Conservation (phyloP, 2,113 vertebrate genomes). For the Thamnophis sirtalis region DNA sequence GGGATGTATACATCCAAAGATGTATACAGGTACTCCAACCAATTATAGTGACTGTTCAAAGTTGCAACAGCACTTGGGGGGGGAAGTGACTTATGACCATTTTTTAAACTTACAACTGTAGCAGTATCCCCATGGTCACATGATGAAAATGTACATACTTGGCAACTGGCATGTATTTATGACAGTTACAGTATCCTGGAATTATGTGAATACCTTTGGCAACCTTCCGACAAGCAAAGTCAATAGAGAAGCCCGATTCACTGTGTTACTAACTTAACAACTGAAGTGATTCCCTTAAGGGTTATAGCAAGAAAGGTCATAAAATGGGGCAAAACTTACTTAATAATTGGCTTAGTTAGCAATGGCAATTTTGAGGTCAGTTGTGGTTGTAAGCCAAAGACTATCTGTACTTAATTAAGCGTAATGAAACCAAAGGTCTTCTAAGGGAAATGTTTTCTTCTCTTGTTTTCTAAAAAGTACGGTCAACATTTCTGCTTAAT, state of each 20-base stretch:
- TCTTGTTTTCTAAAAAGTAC: background rate
- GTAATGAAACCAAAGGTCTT: constrained; percentile 23
- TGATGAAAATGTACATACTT: no score
- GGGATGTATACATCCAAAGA: constrained; percentile 34
- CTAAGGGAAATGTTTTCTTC: background rate
- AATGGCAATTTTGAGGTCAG: background rate
- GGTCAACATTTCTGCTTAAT: background rate
- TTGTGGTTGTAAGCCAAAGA: background rate
- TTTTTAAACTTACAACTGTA: background rate
- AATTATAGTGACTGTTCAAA: background rate
- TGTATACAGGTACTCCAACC: constrained; percentile 28
- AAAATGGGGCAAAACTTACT: no score
- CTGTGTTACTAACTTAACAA: no score
- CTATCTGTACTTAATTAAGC: constrained; percentile 40
- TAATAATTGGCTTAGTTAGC: background rate
- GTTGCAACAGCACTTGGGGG: background rate
- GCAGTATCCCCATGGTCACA: no score
- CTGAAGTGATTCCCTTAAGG: no score
- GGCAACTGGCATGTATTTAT: no score
- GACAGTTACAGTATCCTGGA: no score
- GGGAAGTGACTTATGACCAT: background rate
- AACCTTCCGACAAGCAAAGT: no score
- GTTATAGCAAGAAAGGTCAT: no score
- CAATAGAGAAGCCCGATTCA: no score
- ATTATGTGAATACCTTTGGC: no score